Base-by-base conservation (phyloP, 2,113 vertebrate species). In the Tetrax tetrax region DNA sequence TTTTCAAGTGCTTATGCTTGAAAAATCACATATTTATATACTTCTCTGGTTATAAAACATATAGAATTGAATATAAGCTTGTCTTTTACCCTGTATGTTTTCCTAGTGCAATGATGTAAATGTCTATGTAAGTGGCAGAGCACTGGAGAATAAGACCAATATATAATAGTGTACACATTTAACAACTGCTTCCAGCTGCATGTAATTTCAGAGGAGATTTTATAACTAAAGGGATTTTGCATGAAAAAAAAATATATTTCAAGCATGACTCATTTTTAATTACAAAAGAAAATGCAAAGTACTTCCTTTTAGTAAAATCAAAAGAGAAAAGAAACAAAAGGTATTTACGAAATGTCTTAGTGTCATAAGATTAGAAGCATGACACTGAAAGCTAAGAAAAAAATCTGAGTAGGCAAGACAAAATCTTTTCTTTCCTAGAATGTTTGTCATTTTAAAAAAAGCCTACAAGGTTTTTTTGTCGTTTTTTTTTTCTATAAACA, bases 391-490 rank as follows among this genome's bases (percentile, higher is more conserved):
- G 53, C 57, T 84, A 86, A 96, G 74, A 95, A 54, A 91, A 96
- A 96, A 87, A 92, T 92, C 86, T 78, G 94, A 95, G 91, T 94
- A 87, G 93, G 78, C 81, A 83, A 93, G 81, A 96, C 82, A 89
- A 95, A 91, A 95, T 91, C 48, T 51, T 81, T 96, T 84, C 74
- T 56, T 57, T 74, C 12, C 23, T 80, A 43, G 37, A 89, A 82
- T 97, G 78, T 97, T 96, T 97, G 87, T 94, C 86, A 89, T 89
- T 61, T 56, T 14, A 24, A 83, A 78, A 76, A 60, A 89, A 50
- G 13, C 38, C 27, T 57, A 91, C 89, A 95, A 69, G 64, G 38
- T 15, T 92, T 89, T 93, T 96, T 91, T 91, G 38, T 38, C 9
- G 9, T 38, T 38, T 47, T 79, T 93, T 86, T 68, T 75, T 53